Evolutionary conservation across 2,113 vertebrate genomes (phyloP), one percentile per base, ranked within the genome.

Genomic region (Tachysurus vachellii): DNA sequence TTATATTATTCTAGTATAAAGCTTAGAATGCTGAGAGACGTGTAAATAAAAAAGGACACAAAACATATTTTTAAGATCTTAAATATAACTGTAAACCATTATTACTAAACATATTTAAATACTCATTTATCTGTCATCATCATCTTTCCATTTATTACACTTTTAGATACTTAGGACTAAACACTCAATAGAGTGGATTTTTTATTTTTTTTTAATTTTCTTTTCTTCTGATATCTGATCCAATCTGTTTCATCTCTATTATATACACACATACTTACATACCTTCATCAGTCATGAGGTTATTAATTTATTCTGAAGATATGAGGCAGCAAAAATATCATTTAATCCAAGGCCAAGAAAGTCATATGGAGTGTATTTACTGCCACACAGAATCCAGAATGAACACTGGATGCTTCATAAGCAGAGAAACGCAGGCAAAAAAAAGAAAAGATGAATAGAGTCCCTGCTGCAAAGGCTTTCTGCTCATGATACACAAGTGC

Each of bases 321-420:
- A 42, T 9, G 68, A 71, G 16, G 68, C 31, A 71, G 6, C 28
- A 68, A 68, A 68, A 68, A 26, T 7, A 42, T 50, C 47, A 50
- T 66, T 76, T 42, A 59, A 64, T 87, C 44, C 56, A 62, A 76
- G 57, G 68, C 80, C 28, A 83, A 57, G 77, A 59, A 76, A 36
- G 28, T 50, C 54, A 75, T 62, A 75, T 64, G 36, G 57, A 76
- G 44, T n/a, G 80, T 57, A 82, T 87, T 87, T 82, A 36, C 56
- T 36, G 21, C 77, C 53, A 71, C 64, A 57, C 77, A 64, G 71
- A 13, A 42, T 82, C 26, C 79, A 66, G 56, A 11, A 17, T 57
- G 77, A 86, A 56, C 64, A 59, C 44, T 21, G 44, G 75, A 28
- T 3, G 26, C 50, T 81, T 86, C 64, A 56, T 82, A 42, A 83